Conservation (phyloP, 2,888 invertebrate genomes). For the Ecliptopera silaceata region DNA sequence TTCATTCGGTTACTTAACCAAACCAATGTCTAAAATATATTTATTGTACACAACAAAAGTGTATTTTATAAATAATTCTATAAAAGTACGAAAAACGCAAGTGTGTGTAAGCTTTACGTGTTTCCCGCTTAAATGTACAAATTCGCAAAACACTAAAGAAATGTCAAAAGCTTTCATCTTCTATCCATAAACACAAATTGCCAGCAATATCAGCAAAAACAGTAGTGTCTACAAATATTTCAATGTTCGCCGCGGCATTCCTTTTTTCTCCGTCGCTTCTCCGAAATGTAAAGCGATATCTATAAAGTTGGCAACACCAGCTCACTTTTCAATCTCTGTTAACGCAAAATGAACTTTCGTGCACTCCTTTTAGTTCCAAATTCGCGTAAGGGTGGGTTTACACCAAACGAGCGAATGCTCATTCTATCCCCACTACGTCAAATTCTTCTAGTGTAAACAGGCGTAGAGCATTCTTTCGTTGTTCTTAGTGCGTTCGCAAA, state of each 20-base stretch:
- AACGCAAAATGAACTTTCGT: not conserved
- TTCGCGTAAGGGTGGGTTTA: too few species aligned
- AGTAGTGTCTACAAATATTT: slow-evolving; percentile 44
- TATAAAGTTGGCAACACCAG: slow-evolving; percentile 56
- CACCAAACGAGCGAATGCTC: too few species aligned
- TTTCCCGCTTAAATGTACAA: not conserved
- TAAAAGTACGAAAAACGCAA: not conserved
- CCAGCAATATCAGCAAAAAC: slow-evolving; percentile 21
- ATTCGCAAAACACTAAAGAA: slow-evolving; percentile 4
- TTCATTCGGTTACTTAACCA: too few species aligned
- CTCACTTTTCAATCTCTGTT: not conserved
- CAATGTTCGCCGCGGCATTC: slow-evolving; percentile 39
- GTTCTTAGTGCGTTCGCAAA: too few species aligned
- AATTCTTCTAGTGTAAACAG: too few species aligned
- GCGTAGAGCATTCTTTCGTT: too few species aligned
- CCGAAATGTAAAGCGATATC: slow-evolving; percentile 67
- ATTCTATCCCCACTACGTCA: too few species aligned
- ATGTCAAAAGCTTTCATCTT: slow-evolving; percentile 4
- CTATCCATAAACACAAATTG: slow-evolving; percentile 18
- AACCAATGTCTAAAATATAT: too few species aligned
- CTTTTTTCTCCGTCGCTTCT: slow-evolving; percentile 53
- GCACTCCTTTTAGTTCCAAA: not conserved
- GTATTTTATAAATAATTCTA: too few species aligned
- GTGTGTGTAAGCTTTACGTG: not conserved
- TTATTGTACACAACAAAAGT: too few species aligned